Evolutionary conservation across 2,888 invertebrate species (phyloP).

Genomic region (Bellardia pandia): DNA sequence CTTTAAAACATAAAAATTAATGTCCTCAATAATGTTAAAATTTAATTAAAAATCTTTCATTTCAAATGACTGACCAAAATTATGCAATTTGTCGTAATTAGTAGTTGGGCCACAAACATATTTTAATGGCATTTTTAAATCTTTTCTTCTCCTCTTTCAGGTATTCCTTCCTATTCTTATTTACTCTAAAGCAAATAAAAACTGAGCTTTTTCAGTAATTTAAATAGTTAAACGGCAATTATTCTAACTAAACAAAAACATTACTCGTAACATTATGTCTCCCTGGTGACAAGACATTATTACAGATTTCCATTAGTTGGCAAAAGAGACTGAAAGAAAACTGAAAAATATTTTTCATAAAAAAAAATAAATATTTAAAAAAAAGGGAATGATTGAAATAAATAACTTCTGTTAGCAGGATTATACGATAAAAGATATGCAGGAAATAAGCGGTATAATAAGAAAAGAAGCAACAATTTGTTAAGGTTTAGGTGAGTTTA

Average conservation of each 20-base stretch:
- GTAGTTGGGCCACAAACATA: too few species aligned
- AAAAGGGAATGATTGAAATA: not conserved
- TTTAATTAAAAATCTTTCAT: not conserved
- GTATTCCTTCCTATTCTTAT: not conserved
- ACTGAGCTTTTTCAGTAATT: not conserved
- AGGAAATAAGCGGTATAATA: constrained; percentile 3
- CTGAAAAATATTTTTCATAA: constrained; percentile 1
- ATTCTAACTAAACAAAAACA: constrained; percentile 27
- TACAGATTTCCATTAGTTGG: constrained; percentile 18
- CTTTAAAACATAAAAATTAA: too few species aligned
- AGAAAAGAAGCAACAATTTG: not conserved
- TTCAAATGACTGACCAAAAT: not conserved
- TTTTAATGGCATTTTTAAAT: constrained; percentile 9
- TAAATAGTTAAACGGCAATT: constrained; percentile 39
- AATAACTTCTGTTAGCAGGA: constrained; percentile 6
- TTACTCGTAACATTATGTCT: constrained; percentile 14
- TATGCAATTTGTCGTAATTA: not conserved
- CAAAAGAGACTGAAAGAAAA: constrained; percentile 17
- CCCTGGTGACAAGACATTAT: constrained; percentile 29
- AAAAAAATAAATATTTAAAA: not conserved
- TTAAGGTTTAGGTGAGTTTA: not conserved
- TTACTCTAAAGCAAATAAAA: not conserved
- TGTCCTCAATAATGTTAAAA: not conserved
- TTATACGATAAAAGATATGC: not conserved
- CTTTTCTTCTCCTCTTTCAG: not conserved